Conservation (phyloP, 2,797 vertebrate species). For the Clarias fuscus region DNA sequence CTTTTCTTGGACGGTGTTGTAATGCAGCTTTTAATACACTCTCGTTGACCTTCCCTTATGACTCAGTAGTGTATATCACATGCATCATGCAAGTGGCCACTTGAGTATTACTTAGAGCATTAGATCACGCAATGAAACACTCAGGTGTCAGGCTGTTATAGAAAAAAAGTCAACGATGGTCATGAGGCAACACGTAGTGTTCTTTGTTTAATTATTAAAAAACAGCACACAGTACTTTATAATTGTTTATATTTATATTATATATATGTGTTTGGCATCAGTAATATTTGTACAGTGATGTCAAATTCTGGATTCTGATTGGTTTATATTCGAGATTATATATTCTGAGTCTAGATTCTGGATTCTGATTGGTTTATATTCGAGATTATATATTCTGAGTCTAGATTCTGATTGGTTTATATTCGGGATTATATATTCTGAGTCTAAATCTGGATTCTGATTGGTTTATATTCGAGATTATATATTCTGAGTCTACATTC, state of each 20-base stretch:
- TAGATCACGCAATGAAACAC: neutral
- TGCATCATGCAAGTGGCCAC: neutral
- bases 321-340: neutral
- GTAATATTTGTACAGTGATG: neutral
- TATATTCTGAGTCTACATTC: neutral
- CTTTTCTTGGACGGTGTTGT: slow-evolving; percentile 27
- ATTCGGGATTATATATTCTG: too few relatives aligned
- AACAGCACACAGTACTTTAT: neutral
- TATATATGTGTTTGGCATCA: neutral
- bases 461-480: neutral
- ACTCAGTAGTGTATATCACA: neutral
- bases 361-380: neutral
- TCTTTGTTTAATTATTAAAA: neutral
- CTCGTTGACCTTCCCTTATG: slow-evolving; percentile 2
- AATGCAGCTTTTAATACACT: neutral
- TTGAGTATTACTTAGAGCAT: neutral
- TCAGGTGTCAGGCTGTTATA: too few relatives aligned
- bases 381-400: too few relatives aligned
- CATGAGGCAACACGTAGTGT: neutral
- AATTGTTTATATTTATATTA: neutral
- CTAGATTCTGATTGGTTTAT: neutral
- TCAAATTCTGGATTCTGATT: neutral
- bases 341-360: neutral
- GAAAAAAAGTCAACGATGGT: neutral
- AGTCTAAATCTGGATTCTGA: neutral